A percentile compares a stretch with the other conserved stretches of the same genome.
These are phyloP conservation scores for Octodon degus DNA, from an alignment of 2,113 vertebrate genomes.

Conservation along the genomic window DNA sequence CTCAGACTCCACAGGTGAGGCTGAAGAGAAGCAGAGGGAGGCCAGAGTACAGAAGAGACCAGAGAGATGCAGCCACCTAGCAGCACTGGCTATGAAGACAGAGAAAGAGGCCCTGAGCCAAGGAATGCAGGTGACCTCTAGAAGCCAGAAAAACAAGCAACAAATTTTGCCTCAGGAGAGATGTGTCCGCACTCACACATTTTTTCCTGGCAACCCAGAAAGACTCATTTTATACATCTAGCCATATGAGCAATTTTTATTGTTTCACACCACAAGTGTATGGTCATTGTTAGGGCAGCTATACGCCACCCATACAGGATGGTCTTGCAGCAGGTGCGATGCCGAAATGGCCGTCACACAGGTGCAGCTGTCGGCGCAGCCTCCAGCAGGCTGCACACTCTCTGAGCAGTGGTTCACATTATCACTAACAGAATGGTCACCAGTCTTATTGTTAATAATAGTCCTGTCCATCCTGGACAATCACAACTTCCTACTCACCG, in stretches of 20 bases:
- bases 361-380: too few species aligned
- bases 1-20: not conserved
- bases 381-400: fast-evolving
- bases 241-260: not conserved
- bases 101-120: not conserved
- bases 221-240: not conserved
- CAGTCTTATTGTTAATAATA: too few species aligned
- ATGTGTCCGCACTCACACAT: fast-evolving
- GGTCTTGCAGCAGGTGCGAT: fast-evolving
- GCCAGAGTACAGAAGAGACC: fast-evolving
- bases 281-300: not conserved
- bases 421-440: not conserved
- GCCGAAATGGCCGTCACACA: not conserved
- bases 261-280: not conserved
- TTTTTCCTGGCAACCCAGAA: not conserved
- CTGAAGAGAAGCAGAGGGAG: not conserved
- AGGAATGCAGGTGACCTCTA: not conserved
- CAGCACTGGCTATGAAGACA: not conserved
- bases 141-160: not conserved
- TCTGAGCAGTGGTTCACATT: not conserved
- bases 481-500: not conserved
- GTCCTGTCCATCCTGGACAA: not conserved
- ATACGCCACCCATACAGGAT: not conserved
- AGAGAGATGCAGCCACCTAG: not conserved
- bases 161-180: not conserved